Conservation (phyloP, 2,888 invertebrate genomes). For the Abrostola triplasia region DNA sequence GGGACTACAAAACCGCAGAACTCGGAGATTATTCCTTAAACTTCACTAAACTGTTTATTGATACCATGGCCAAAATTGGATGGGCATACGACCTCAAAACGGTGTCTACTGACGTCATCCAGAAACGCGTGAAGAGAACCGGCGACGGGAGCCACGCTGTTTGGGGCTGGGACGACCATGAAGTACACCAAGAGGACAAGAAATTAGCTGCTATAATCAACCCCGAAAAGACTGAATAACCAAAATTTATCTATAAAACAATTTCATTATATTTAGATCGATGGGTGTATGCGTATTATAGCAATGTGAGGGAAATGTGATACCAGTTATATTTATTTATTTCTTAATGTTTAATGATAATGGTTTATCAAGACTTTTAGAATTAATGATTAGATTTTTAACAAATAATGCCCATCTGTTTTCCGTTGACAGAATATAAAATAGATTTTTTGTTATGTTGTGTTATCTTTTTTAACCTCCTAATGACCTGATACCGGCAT, state of each 20-base stretch:
- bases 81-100: conserved; percentile 96
- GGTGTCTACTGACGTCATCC: conserved; percentile 91
- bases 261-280: conserved; percentile 31
- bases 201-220: conserved; percentile 61
- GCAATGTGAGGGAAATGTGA: conserved; percentile 48
- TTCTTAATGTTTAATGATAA: conserved; percentile 43
- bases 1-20: conserved; percentile 95
- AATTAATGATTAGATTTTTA: conserved; percentile 39
- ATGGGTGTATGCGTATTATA: conserved; percentile 39
- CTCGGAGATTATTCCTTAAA: conserved; percentile 92
- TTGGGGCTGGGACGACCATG: conserved; percentile 91
- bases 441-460: conserved; percentile 21
- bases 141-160: conserved; percentile 92
- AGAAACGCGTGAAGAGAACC: conserved; percentile 91
- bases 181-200: conserved; percentile 59
- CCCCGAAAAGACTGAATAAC: conserved; percentile 67
- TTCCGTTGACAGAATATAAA: conserved; percentile 39
- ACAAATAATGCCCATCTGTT: conserved; percentile 36
- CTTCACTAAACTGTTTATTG: conserved; percentile 92
- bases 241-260: conserved; percentile 22
- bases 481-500: too few relatives aligned
- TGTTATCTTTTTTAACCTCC: neutral
- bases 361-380: conserved; percentile 44
- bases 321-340: conserved; percentile 50
- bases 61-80: conserved; percentile 93